phyloP scores from a whole-genome alignment of 2,888 invertebrate species.

The Acronicta alni region DNA sequence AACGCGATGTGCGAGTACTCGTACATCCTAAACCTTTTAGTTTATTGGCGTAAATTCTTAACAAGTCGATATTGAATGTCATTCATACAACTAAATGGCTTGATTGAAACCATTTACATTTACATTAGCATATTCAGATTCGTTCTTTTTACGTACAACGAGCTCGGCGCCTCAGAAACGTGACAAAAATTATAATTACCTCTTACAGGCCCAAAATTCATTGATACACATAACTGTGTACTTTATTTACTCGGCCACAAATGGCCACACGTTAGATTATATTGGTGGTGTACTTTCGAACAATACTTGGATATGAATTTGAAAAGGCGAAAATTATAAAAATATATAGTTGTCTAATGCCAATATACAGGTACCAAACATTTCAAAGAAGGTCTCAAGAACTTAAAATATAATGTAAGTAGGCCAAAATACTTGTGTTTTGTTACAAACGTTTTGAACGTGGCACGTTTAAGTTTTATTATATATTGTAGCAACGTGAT shows the following conservation, averaged over 20 bases:
- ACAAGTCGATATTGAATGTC: conserved; percentile 23
- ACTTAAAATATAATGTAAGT: background rate
- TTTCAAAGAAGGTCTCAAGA: background rate
- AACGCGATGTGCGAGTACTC: background rate
- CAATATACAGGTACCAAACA: background rate
- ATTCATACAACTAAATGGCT: conserved; percentile 4
- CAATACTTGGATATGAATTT: too few species aligned
- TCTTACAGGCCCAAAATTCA: conserved; percentile 6
- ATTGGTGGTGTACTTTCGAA: too few species aligned
- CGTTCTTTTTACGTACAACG: conserved; percentile 2
- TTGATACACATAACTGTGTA: too few species aligned
- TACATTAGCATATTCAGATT: conserved; percentile 6
- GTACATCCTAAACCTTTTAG: conserved; percentile 25
- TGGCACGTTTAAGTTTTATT: conserved; percentile 5
- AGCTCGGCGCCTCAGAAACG: background rate
- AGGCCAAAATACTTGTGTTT: background rate
- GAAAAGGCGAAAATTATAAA: too few species aligned
- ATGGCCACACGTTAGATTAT: too few species aligned
- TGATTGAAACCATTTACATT: conserved; percentile 5
- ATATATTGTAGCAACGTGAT: conserved; percentile 21
- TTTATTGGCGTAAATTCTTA: conserved; percentile 26
- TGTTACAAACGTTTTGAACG: conserved; percentile 4
- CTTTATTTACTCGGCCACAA: too few species aligned
- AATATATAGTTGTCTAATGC: too few species aligned
- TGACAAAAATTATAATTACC: conserved; percentile 11